Conservation (phyloP, 2,888 invertebrate species). For the Loripinus fragilis region DNA sequence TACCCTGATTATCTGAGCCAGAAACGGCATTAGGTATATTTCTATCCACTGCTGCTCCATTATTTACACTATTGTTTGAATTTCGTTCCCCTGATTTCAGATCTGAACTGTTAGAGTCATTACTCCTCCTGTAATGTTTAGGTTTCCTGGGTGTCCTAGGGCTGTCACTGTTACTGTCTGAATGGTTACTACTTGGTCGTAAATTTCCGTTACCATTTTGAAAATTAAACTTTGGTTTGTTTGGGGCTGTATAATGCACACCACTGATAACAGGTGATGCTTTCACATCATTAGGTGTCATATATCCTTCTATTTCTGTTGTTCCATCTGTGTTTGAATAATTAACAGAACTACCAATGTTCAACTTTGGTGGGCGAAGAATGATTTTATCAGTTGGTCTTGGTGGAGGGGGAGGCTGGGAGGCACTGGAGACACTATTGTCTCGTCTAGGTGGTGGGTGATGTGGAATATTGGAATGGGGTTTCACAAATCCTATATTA, state of each 20-base stretch:
- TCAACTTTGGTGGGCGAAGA: not conserved
- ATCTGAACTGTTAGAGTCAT: not conserved
- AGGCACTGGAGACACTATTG: not conserved
- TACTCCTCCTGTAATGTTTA: not conserved
- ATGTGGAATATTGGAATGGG: not conserved
- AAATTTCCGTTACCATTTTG: not conserved
- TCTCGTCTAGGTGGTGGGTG: not conserved
- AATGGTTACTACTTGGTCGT: not conserved
- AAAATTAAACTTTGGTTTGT: slow-evolving; percentile 41
- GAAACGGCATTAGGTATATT: too few species aligned
- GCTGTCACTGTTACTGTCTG: not conserved
- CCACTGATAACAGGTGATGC: slow-evolving; percentile 23
- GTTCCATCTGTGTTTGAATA: too few species aligned
- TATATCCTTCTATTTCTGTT: slow-evolving; percentile 36
- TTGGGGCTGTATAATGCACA: slow-evolving; percentile 44
- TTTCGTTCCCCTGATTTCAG: too few species aligned
- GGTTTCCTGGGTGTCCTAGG: not conserved
- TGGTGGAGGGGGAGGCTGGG: not conserved
- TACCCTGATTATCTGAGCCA: too few species aligned
- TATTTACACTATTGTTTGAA: too few species aligned
- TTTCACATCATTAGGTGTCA: slow-evolving; percentile 30
- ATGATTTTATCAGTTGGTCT: not conserved
- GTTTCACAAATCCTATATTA: not conserved
- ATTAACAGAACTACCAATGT: not conserved
- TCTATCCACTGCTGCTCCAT: too few species aligned